These are phyloP conservation scores for Caenorhabditis uteleia DNA, from an alignment of 2,888 invertebrate species.

Conservation along the genomic window DNA sequence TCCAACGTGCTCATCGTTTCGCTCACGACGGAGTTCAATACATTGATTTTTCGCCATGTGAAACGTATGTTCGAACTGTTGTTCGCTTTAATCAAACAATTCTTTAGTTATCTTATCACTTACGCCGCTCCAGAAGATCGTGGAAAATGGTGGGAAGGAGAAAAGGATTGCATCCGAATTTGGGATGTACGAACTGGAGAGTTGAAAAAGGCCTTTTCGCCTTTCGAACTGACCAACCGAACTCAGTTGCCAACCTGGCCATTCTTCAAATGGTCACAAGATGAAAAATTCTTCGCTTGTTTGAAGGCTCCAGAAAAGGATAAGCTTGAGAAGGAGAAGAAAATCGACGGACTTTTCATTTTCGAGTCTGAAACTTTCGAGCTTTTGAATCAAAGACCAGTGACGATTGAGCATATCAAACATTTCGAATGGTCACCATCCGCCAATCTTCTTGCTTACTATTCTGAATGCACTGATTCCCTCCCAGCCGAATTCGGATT, in stretches of 20 bases:
- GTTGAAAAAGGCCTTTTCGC: conserved; percentile 61
- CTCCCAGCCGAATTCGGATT: conserved; percentile 66
- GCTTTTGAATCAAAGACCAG: conserved; percentile 89
- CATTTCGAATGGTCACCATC: conserved; percentile 98
- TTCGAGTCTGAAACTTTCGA: conserved; percentile 96
- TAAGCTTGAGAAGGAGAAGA: conserved; percentile 52
- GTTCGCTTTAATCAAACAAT: neutral
- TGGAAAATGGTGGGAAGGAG: conserved; percentile 76
- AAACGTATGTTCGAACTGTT: conserved; percentile 76
- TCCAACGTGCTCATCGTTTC: conserved; percentile 88
- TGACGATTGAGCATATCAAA: conserved; percentile 75
- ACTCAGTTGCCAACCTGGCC: conserved; percentile 72
- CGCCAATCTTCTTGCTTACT: conserved; percentile 93
- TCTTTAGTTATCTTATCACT: conserved; percentile 83
- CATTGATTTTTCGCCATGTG: conserved; percentile 96
- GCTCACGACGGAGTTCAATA: conserved; percentile 82
- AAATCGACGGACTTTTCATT: conserved; percentile 78
- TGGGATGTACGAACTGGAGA: conserved; percentile 91
- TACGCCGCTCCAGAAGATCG: conserved; percentile 79
- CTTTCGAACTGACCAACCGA: conserved; percentile 48
- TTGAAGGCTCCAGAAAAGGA: conserved; percentile 63
- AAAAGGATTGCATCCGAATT: conserved; percentile 81
- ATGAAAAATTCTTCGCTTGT: conserved; percentile 67
- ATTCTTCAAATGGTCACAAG: conserved; percentile 67
- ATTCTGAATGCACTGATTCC: conserved; percentile 79